phyloP scores from a whole-genome alignment of 2,113 vertebrate genomes.

The Loxodonta africana region DNA sequence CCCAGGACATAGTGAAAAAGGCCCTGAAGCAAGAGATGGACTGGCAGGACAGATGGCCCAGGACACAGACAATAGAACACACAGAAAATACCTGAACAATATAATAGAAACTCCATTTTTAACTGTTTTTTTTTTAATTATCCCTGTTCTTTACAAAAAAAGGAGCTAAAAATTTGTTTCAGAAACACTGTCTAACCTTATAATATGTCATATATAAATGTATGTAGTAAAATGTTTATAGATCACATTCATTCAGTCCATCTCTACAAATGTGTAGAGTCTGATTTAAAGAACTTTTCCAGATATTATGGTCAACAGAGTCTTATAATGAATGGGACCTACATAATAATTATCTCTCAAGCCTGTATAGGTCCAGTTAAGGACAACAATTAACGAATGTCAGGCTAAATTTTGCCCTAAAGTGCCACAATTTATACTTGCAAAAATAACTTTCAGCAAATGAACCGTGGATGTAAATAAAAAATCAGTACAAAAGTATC shows the following conservation, averaged over 20 bases:
- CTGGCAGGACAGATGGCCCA: background rate
- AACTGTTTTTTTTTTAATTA: background rate
- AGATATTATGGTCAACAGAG: background rate
- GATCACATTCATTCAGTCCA: background rate
- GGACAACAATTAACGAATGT: background rate
- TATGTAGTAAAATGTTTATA: background rate
- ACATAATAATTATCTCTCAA: background rate
- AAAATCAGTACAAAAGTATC: background rate
- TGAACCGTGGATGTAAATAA: conserved; percentile 59
- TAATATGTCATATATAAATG: background rate
- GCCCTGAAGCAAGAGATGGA: background rate
- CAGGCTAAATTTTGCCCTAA: background rate
- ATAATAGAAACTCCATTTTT: background rate
- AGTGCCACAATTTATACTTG: background rate
- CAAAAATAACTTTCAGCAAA: conserved; percentile 40
- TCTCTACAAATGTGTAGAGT: conserved; percentile 29
- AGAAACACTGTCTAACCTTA: conserved; percentile 19
- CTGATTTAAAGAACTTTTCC: conserved; percentile 33
- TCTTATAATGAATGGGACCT: background rate
- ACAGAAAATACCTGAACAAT: background rate
- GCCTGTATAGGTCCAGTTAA: background rate
- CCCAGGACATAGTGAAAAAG: background rate
- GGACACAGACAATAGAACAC: background rate
- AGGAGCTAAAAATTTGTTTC: background rate
- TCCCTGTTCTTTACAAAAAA: background rate